Evolutionary conservation across 2,113 vertebrate genomes (phyloP), one percentile per base, ranked within the genome.

Genomic region (Anarhynchus alexandrinus): DNA sequence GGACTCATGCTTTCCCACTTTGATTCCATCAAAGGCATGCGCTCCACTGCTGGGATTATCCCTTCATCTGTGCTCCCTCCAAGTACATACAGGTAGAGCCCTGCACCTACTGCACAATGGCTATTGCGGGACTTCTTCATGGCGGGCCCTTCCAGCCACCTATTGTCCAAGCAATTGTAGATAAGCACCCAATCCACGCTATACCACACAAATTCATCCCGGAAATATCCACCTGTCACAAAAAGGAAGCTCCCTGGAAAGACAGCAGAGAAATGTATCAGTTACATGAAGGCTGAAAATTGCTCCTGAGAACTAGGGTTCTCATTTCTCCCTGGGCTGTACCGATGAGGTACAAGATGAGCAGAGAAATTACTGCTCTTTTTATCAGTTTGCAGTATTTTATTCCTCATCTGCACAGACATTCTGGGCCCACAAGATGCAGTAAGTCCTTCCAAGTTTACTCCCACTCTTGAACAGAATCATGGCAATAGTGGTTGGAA

Each of bases 201-300:
- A 88, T 98, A 99, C 99, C 99, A 99, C 76, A 98, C 96, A 72
- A 99, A 98, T 86, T 97, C 97, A 16, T 99, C 99, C 25, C 98
- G 98, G 95, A 98, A 99, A 96, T 98, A 98, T 10, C 99, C 99
- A 5, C 99, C 99, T 10, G 99, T 99, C 86, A 99, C 98, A 77
- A 98, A 97, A 70, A 98, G 74, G 72, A 97, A 96, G 73, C 97
- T 97, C 52, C 98, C 98, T 98, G 91, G 49, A 81, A 90, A 90
- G 55, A 96, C 11, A 95, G 82, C 32, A 90, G 65, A 71, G 86
- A 76, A 73, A 81, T 55, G 16, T 0, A 70, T 42, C 49, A 16
- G 40, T 57, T 52, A 64, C 1, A 0, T 0, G 4, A 79, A 40
- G 27, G 65, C 26, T 79, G 61, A 47, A 74, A 58, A 23, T 9